Percentiles rank a stretch among this genome's conserved stretches.
Evolutionary conservation across 2,797 vertebrate species (phyloP).

Genomic region (Lutjanus campechanus): DNA sequence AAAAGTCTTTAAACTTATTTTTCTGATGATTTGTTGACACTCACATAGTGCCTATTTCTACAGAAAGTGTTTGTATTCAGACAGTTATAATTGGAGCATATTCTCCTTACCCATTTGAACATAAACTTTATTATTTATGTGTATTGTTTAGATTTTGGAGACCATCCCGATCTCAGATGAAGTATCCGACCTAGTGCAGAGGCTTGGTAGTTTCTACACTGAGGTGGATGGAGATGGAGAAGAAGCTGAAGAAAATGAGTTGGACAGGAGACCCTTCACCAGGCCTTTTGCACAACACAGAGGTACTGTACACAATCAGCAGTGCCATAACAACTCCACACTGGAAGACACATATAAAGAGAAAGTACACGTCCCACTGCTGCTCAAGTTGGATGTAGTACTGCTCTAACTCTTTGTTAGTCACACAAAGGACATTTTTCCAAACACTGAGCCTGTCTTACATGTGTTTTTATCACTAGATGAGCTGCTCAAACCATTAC

Average conservation of each 20-base stretch:
- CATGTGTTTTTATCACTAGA: constrained; percentile 69
- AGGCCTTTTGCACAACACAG: constrained; percentile 68
- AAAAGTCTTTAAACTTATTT: background rate
- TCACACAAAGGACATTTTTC: background rate
- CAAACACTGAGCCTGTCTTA: constrained; percentile 26
- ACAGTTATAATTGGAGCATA: too few relatives aligned
- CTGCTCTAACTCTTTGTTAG: constrained; percentile 21
- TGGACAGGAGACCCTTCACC: constrained; percentile 68
- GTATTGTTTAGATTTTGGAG: constrained; percentile 91
- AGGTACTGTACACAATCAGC: constrained; percentile 52
- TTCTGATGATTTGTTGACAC: background rate
- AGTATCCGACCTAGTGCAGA: constrained; percentile 92
- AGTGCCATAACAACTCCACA: background rate
- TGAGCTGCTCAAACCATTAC: constrained; percentile 42
- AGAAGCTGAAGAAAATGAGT: constrained; percentile 55
- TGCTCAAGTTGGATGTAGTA: background rate
- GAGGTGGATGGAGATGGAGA: constrained; percentile 83
- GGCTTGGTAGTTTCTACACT: constrained; percentile 94
- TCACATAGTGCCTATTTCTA: background rate
- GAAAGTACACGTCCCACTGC: background rate
- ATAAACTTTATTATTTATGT: background rate
- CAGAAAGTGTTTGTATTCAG: background rate
- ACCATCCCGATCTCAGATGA: constrained; percentile 95
- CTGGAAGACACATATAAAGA: background rate
- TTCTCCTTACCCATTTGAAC: too few relatives aligned